A percentile compares a stretch with the other conserved stretches of the same genome.
Conservation (phyloP, 2,113 vertebrate genomes). For the Pteronura brasiliensis region DNA sequence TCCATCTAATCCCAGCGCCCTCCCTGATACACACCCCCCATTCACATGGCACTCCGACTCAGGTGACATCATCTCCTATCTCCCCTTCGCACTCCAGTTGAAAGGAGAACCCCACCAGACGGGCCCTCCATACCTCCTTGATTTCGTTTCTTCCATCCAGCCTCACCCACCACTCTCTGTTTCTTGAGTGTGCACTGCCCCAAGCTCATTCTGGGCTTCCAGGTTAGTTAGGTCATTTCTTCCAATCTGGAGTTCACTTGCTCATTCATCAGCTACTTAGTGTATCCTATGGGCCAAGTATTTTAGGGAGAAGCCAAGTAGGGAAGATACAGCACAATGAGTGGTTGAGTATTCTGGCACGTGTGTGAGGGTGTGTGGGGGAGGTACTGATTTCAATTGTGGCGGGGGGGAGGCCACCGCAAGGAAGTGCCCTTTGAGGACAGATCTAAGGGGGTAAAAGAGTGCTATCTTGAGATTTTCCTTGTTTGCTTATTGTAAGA, state of each 20-base stretch:
- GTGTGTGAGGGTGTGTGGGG: no score
- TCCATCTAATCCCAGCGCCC: background rate
- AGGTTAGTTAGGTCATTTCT: background rate
- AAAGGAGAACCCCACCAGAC: background rate
- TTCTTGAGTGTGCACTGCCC: background rate
- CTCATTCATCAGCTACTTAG: background rate
- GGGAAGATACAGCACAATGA: background rate
- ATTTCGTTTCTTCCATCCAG: background rate
- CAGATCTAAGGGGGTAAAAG: background rate
- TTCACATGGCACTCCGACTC: background rate
- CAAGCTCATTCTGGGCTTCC: background rate
- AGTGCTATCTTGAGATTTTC: background rate
- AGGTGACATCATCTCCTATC: background rate
- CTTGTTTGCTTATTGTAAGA: background rate
- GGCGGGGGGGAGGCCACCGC: background rate
- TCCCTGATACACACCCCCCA: rapidly evolving
- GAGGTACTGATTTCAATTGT: background rate
- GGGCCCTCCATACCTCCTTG: background rate
- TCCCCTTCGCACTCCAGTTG: background rate
- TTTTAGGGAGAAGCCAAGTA: background rate
- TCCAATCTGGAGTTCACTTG: background rate
- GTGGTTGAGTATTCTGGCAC: background rate
- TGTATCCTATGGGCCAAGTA: no score
- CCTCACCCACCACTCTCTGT: background rate
- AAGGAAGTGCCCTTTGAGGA: background rate